Conservation (phyloP, 2,113 vertebrate genomes). For the Ctenodactylus gundi region DNA sequence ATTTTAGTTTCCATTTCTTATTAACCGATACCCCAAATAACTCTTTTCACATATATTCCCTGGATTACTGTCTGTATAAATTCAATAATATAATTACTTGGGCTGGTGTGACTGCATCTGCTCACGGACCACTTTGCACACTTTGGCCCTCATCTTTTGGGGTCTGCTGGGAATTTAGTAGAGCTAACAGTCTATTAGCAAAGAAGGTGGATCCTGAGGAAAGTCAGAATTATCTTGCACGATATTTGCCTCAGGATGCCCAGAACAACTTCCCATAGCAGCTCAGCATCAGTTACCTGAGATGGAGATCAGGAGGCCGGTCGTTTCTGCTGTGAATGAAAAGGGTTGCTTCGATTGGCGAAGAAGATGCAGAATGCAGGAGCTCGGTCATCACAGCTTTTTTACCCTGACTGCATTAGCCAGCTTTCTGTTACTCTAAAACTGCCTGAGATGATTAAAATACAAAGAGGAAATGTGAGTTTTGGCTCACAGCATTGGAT, state of each 20-base stretch:
- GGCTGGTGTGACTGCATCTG: not conserved
- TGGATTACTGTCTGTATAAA: not conserved
- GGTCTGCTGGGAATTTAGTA: not conserved
- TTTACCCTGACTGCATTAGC: not conserved
- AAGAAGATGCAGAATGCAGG: not conserved
- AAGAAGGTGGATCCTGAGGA: not conserved
- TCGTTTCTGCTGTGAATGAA: not conserved
- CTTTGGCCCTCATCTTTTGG: not conserved
- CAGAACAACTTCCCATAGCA: not conserved
- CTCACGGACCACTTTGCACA: not conserved
- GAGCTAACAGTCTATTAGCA: not conserved
- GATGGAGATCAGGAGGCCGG: too few species aligned
- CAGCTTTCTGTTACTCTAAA: not conserved
- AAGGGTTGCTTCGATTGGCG: not conserved
- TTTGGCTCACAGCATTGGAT: not conserved
- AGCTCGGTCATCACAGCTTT: not conserved
- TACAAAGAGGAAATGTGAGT: too few species aligned
- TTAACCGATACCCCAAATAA: not conserved
- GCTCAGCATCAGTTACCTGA: not conserved
- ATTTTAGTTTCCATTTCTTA: not conserved
- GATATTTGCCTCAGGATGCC: not conserved
- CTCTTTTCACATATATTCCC: not conserved
- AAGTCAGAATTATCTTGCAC: not conserved
- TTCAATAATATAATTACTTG: not conserved
- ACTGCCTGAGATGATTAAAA: not conserved